Evolutionary conservation across 2,113 vertebrate genomes (phyloP).

Genomic region (Ellobius talpinus): DNA sequence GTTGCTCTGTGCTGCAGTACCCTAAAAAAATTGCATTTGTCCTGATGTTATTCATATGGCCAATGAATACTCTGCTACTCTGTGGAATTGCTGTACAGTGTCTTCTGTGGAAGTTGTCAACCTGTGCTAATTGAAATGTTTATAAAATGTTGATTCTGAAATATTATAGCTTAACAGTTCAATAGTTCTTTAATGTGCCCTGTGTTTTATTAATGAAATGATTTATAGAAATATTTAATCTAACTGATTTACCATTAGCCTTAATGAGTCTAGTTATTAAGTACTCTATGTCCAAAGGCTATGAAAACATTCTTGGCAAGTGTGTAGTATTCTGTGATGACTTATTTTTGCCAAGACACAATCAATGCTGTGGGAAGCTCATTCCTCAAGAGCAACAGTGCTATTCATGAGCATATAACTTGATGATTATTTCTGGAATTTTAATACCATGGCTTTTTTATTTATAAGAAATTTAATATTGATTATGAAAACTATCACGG

Average conservation of each 20-base stretch:
- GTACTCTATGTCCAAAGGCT: conserved; percentile 80
- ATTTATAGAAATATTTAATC: conserved; percentile 88
- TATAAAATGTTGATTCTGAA: conserved; percentile 85
- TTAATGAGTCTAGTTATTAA: conserved; percentile 86
- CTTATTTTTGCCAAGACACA: conserved; percentile 76
- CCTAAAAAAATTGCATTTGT: conserved; percentile 17
- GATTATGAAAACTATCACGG: conserved; percentile 71
- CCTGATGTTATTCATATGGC: conserved; percentile 31
- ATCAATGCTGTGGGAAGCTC: conserved; percentile 75
- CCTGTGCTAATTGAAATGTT: conserved; percentile 86
- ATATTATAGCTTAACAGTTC: conserved; percentile 81
- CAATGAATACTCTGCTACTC: not conserved
- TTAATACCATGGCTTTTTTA: conserved; percentile 63
- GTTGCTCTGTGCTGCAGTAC: not conserved
- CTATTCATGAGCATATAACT: conserved; percentile 72
- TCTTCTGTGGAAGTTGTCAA: conserved; percentile 64
- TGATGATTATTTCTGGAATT: conserved; percentile 72
- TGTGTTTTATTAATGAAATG: conserved; percentile 87
- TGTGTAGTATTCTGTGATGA: conserved; percentile 66
- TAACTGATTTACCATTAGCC: conserved; percentile 86
- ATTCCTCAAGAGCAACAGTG: conserved; percentile 62
- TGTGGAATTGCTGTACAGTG: not conserved
- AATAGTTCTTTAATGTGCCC: conserved; percentile 84
- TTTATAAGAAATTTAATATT: conserved; percentile 76
- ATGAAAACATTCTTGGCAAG: conserved; percentile 77